Percentiles rank a stretch among this genome's conserved stretches.
Conservation (phyloP, 2,797 vertebrate genomes). For the Acanthopagrus latus region DNA sequence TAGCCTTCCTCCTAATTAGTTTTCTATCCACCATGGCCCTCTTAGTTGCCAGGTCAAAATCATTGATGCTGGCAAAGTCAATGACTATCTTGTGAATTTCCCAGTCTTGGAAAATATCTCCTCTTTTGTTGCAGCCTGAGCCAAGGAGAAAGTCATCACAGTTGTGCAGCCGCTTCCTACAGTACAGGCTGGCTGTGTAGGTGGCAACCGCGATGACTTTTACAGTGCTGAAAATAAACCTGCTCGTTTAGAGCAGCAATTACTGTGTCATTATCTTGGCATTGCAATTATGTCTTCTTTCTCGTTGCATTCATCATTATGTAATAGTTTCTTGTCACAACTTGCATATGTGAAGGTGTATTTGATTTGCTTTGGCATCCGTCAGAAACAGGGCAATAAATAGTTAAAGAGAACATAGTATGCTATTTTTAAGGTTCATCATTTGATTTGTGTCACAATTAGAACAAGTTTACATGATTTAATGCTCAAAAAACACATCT, state of each 20-base stretch:
- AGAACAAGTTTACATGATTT: too few species aligned
- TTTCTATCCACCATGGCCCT: slow-evolving; percentile 62
- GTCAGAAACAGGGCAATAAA: slow-evolving; percentile 10
- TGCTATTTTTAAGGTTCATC: too few species aligned
- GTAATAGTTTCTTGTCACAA: slow-evolving; percentile 31
- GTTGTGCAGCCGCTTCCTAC: slow-evolving; percentile 40
- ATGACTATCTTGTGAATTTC: slow-evolving; percentile 62
- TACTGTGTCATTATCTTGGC: slow-evolving; percentile 72
- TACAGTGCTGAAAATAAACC: slow-evolving; percentile 76
- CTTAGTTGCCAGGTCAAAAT: slow-evolving; percentile 64
- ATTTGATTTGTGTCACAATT: too few species aligned
- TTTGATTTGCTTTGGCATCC: slow-evolving; percentile 30
- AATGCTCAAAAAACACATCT: too few species aligned
- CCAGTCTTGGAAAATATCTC: slow-evolving; percentile 26
- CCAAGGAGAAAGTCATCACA: slow-evolving; percentile 37
- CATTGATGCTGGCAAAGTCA: slow-evolving; percentile 63
- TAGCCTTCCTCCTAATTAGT: slow-evolving; percentile 72
- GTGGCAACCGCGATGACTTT: slow-evolving; percentile 68
- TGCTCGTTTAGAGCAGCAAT: slow-evolving; percentile 73
- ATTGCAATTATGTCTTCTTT: slow-evolving; percentile 69
- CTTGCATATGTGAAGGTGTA: slow-evolving; percentile 18
- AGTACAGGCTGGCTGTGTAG: slow-evolving; percentile 49
- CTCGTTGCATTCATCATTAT: slow-evolving; percentile 40
- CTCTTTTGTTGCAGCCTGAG: slow-evolving; percentile 28
- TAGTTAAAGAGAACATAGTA: neutral